These are phyloP conservation scores for Neodiprion virginianus DNA, from an alignment of 1,140 invertebrate genomes.

Conservation along the genomic window DNA sequence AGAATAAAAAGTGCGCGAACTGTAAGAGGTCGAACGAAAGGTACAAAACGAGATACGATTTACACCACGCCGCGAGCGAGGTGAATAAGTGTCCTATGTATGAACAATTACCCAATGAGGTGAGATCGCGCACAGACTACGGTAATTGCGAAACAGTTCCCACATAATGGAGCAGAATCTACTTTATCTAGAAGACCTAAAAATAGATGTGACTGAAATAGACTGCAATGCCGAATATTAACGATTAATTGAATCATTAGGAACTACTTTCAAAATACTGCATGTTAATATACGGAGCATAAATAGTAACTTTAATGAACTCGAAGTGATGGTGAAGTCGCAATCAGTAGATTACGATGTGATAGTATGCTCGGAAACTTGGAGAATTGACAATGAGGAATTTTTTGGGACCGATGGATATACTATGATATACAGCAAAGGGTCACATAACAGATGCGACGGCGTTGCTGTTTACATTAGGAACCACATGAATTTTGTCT, in stretches of 20 bases:
- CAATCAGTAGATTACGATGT: background rate
- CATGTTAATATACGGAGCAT: background rate
- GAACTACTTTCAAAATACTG: background rate
- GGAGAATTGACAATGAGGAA: background rate
- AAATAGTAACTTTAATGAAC: background rate
- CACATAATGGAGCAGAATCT: background rate
- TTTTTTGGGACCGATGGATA: background rate
- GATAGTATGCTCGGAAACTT: background rate
- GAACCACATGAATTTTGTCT: background rate
- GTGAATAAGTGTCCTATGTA: background rate
- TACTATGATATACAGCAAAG: background rate
- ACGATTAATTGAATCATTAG: background rate
- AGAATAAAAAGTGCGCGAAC: background rate
- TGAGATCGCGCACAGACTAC: background rate
- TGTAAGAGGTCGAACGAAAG: slow-evolving; percentile 7
- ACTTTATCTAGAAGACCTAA: background rate
- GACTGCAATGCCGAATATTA: background rate
- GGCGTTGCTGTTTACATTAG: background rate
- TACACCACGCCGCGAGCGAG: slow-evolving; percentile 6
- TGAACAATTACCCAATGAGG: background rate
- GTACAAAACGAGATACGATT: slow-evolving; percentile 8
- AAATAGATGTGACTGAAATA: background rate
- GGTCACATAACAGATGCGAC: background rate
- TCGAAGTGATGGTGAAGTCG: background rate
- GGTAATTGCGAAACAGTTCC: background rate